A percentile compares a stretch with the other conserved stretches of the same genome.
Evolutionary conservation across 2,888 invertebrate genomes (phyloP).

Genomic region (Rhyacophila evoluta): DNA sequence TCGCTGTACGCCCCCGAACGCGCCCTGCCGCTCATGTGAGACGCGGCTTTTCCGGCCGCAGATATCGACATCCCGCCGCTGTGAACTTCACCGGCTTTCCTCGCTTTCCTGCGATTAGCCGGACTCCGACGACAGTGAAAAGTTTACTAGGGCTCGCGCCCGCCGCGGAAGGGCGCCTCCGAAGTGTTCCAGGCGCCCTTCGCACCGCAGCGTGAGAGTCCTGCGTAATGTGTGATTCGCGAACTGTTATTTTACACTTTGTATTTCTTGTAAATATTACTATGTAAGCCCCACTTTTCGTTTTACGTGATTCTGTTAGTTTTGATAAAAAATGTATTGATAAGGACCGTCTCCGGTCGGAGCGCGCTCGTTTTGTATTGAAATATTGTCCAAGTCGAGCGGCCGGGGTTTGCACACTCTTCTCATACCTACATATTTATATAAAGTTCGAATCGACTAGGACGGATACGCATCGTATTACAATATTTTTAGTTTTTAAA

Average conservation of each 20-base stretch:
- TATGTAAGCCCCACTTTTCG: conserved; percentile 31
- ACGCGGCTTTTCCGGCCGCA: conserved; percentile 76
- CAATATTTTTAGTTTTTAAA: conserved; percentile 35
- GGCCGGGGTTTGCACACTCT: conserved; percentile 30
- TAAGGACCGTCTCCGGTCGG: conserved; percentile 37
- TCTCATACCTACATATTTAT: conserved; percentile 42
- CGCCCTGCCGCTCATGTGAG: conserved; percentile 75
- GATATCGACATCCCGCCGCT: conserved; percentile 75
- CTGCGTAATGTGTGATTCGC: neutral
- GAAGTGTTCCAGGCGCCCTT: neutral
- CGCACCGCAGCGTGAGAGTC: neutral
- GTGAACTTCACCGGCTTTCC: conserved; percentile 60
- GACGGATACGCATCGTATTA: conserved; percentile 42
- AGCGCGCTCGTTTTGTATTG: conserved; percentile 42
- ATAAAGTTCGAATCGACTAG: conserved; percentile 51
- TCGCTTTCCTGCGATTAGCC: conserved; percentile 76
- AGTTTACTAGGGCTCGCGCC: conserved; percentile 30
- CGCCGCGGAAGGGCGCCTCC: conserved; percentile 11
- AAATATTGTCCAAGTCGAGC: conserved; percentile 31
- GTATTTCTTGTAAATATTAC: conserved; percentile 50
- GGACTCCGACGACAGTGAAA: conserved; percentile 59
- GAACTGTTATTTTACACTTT: conserved; percentile 31
- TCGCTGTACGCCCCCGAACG: conserved; percentile 71
- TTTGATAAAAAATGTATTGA: conserved; percentile 41
- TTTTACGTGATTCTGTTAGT: conserved; percentile 43